A percentile compares a stretch with the other conserved stretches of the same genome.
These are phyloP conservation scores for Theristicus caerulescens DNA, from an alignment of 2,113 vertebrate species.

Conservation along the genomic window DNA sequence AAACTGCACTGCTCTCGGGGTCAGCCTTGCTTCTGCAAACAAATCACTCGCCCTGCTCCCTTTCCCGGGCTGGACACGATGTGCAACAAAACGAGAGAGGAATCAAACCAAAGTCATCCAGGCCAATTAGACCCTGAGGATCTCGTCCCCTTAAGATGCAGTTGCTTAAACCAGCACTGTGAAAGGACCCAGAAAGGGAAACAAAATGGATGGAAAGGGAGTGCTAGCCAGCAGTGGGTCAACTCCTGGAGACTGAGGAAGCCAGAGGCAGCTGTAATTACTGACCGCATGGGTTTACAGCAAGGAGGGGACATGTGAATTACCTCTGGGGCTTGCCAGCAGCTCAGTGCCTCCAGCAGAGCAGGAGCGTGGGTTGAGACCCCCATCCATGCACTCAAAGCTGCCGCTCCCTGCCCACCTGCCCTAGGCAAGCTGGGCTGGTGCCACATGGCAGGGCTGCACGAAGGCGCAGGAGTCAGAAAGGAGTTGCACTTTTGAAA, in stretches of 20 bases:
- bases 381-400: fast-evolving
- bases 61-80: fast-evolving
- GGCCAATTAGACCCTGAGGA: not conserved
- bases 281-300: not conserved
- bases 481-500: not conserved
- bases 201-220: not conserved
- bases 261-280: not conserved
- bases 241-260: not conserved
- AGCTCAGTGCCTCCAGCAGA: not conserved
- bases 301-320: not conserved
- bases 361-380: not conserved
- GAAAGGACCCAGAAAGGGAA: not conserved
- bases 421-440: not conserved
- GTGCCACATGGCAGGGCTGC: not conserved
- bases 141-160: not conserved
- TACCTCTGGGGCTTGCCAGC: not conserved
- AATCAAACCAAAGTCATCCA: not conserved
- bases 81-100: not conserved
- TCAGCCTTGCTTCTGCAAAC: not conserved
- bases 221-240: fast-evolving
- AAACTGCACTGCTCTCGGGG: not conserved
- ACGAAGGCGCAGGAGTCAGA: fast-evolving
- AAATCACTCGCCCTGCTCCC: fast-evolving
- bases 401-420: not conserved
- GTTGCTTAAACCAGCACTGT: not conserved